Percentiles rank a stretch among this genome's conserved stretches.
Conservation (phyloP, 2,113 vertebrate genomes). For the Ivindomyrus marchei region DNA sequence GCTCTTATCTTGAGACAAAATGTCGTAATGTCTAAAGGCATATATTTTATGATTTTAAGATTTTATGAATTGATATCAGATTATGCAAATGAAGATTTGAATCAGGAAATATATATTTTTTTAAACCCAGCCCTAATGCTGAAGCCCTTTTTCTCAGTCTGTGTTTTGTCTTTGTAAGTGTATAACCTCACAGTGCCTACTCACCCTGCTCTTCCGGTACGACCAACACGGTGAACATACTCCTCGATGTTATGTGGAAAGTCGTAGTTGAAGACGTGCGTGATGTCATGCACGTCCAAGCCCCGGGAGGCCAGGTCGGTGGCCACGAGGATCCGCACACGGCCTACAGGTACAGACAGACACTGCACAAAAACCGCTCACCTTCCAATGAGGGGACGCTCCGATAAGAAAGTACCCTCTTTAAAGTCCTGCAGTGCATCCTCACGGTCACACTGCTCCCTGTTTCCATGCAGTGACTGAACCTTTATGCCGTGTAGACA, state of each 20-base stretch:
- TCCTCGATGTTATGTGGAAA: conserved; percentile 96
- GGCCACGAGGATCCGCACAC: conserved; percentile 83
- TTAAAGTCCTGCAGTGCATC: conserved; percentile 88
- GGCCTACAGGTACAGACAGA: conserved; percentile 55
- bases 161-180: neutral
- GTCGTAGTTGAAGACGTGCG: conserved; percentile 89
- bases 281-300: conserved; percentile 84
- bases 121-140: neutral
- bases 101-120: neutral
- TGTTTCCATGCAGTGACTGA: conserved; percentile 84
- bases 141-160: neutral
- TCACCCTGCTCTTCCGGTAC: conserved; percentile 91
- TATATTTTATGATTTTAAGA: neutral
- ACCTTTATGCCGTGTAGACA: conserved; percentile 75
- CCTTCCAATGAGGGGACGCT: neutral
- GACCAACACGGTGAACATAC: conserved; percentile 88
- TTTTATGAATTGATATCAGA: neutral
- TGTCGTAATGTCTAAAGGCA: neutral
- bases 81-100: neutral
- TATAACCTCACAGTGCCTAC: conserved; percentile 20
- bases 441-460: conserved; percentile 86
- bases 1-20: neutral
- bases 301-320: conserved; percentile 92
- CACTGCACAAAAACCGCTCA: neutral
- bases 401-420: conserved; percentile 53